A percentile compares a stretch with the other conserved stretches of the same genome.
phyloP scores from a whole-genome alignment of 2,888 invertebrate genomes.

The Dermolepida albohirtum region DNA sequence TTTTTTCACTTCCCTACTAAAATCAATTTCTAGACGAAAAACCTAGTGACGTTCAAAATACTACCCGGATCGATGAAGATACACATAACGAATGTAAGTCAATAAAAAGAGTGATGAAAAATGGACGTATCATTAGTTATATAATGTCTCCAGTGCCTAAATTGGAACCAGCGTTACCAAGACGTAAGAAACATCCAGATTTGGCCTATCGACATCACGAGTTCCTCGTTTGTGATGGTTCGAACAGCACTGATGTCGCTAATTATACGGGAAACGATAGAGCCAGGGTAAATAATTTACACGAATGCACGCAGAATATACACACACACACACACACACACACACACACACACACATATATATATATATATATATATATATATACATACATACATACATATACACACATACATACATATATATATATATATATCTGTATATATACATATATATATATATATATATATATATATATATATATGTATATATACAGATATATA shows the following conservation, averaged over 20 bases:
- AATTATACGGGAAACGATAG: slow-evolving; percentile 72
- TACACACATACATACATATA: no score
- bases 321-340: neutral
- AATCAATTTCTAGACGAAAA: slow-evolving; percentile 54
- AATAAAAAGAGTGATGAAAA: slow-evolving; percentile 52
- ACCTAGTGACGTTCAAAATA: slow-evolving; percentile 56
- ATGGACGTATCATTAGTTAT: slow-evolving; percentile 54
- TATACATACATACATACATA: no score
- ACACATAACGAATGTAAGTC: slow-evolving; percentile 60
- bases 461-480: no score
- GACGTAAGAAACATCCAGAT: slow-evolving; percentile 90
- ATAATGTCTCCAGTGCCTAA: slow-evolving; percentile 64
- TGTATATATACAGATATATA: no score
- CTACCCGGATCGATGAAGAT: slow-evolving; percentile 60
- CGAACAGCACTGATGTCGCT: slow-evolving; percentile 70
- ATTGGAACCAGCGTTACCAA: slow-evolving; percentile 86
- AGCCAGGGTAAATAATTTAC: slow-evolving; percentile 70
- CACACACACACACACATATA: no score
- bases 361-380: no score
- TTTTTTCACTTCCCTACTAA: neutral
- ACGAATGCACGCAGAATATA: slow-evolving; percentile 3
- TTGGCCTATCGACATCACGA: slow-evolving; percentile 89
- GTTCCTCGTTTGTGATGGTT: slow-evolving; percentile 76
- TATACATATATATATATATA: no score
- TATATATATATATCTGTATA: no score